Base-by-base conservation (phyloP, 1,140 invertebrate genomes). In the Rhagoletis zephyria region DNA sequence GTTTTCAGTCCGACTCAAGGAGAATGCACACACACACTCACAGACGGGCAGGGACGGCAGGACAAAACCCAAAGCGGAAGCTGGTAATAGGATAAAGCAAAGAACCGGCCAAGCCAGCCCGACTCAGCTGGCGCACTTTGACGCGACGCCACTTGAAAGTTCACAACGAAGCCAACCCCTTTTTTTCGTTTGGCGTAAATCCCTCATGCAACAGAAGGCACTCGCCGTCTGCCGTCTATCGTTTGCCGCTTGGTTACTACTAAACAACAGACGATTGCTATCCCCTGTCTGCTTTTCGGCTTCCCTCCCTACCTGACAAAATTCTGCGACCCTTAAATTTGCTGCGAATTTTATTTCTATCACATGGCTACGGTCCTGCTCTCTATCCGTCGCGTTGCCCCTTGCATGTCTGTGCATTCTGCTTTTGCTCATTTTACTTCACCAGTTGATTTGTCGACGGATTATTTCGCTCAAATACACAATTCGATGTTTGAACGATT, bases 371-470 rank as follows among this genome's bases (percentile, higher is more conserved):
- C 51, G 51, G 9, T 60, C 40, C 56, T 51, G 12, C n/a, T 48
- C 67, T 9, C 51, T 40, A 30, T 42, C 30, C 16, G n/a, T 56
- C 70, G 4, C 4, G 2, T 2, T 65, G n/a, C 16, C 51, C 30
- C 59, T 87, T 87, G 65, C 65, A 16, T 64, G 63, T 45, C 64
- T 51, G 64, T 77, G 59, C 86, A 9, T 74, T 70, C 45, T 61
- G 48, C 60, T 48, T 74, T 74, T 87, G 16, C 61, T 30, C n/a
- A 61, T 81, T 87, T 87, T 88, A 40, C 85, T 87, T 88, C 65
- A 88, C 86, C 87, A 88, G 87, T 88, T 88, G 87, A 88, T 88
- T 88, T 88, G 87, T 81, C 86, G 86, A 86, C 85, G 87, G 86
- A 87, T 88, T 88, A 88, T 88, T 88, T 77, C 87, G 87, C 87